phyloP scores from a whole-genome alignment of 2,888 invertebrate species.

The Sinopyrophorus schimmeli region DNA sequence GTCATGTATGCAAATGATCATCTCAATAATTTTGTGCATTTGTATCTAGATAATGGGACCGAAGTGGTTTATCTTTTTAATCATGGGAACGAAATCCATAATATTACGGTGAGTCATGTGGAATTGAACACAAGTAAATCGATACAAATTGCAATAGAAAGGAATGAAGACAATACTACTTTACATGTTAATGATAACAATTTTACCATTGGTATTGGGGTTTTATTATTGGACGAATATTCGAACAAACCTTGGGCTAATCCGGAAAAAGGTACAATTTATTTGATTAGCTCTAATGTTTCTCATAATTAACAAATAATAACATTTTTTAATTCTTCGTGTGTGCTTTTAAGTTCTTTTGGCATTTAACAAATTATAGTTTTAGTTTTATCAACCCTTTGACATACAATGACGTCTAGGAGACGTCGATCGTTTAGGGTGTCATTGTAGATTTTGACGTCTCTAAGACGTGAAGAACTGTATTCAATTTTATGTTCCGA shows the following conservation, averaged over 20 bases:
- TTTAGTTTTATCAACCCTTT: too few species aligned
- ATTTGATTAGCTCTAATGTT: too few species aligned
- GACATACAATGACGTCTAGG: too few species aligned
- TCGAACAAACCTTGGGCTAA: constrained; percentile 87
- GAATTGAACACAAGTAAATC: constrained; percentile 80
- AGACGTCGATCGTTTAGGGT: too few species aligned
- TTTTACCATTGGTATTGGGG: constrained; percentile 69
- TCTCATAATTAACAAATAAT: constrained; percentile 7
- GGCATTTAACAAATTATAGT: neutral
- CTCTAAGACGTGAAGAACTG: too few species aligned
- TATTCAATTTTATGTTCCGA: too few species aligned
- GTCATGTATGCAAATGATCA: constrained; percentile 92
- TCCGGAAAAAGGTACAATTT: constrained; percentile 72
- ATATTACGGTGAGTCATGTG: constrained; percentile 75
- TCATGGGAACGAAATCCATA: constrained; percentile 76
- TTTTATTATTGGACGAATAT: constrained; percentile 72
- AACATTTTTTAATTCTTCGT: constrained; percentile 34
- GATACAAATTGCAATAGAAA: constrained; percentile 84
- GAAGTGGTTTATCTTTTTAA: constrained; percentile 86
- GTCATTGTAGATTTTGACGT: too few species aligned
- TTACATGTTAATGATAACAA: constrained; percentile 82
- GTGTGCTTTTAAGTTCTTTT: too few species aligned
- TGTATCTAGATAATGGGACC: constrained; percentile 79
- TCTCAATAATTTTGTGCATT: constrained; percentile 89
- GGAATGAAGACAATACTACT: constrained; percentile 71